phyloP scores from a whole-genome alignment of 2,797 vertebrate species.

The Takifugu ocellatus region DNA sequence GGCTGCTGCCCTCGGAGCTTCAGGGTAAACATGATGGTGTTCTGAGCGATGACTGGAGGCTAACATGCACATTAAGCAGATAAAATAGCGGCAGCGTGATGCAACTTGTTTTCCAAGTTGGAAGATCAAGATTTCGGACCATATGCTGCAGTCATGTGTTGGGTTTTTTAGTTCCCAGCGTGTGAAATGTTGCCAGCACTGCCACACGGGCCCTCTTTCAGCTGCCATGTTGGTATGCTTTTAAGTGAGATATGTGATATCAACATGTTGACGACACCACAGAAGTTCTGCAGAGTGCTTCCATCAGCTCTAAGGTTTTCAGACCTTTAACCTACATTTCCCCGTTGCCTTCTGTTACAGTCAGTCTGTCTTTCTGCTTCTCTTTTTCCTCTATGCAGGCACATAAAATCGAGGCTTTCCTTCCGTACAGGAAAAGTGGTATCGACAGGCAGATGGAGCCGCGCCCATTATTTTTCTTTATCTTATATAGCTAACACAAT shows the following conservation, averaged over 20 bases:
- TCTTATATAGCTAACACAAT: constrained; percentile 38
- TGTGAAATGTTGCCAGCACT: neutral
- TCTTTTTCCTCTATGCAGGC: neutral
- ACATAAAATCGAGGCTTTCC: neutral
- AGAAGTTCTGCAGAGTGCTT: constrained; percentile 11
- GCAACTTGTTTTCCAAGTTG: too few relatives aligned
- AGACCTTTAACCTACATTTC: constrained; percentile 7
- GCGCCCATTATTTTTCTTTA: constrained; percentile 11
- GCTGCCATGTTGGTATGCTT: constrained; percentile 14
- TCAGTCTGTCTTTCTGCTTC: constrained; percentile 22
- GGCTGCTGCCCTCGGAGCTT: constrained; percentile 2
- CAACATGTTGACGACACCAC: neutral
- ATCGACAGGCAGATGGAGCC: constrained; percentile 2
- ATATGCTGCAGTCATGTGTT: neutral
- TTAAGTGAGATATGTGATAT: constrained; percentile 15
- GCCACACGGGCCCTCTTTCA: neutral
- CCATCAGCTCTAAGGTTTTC: constrained; percentile 1
- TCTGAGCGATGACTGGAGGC: neutral
- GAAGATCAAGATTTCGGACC: too few relatives aligned
- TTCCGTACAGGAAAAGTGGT: neutral
- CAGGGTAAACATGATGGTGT: too few relatives aligned
- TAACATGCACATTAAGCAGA: constrained; percentile 2
- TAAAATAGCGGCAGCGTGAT: too few relatives aligned
- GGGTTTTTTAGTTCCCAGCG: neutral
- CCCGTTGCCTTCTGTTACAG: neutral